A percentile compares a stretch with the other conserved stretches of the same genome.
Evolutionary conservation across 2,113 vertebrate species (phyloP).

Genomic region (Talpa occidentalis): DNA sequence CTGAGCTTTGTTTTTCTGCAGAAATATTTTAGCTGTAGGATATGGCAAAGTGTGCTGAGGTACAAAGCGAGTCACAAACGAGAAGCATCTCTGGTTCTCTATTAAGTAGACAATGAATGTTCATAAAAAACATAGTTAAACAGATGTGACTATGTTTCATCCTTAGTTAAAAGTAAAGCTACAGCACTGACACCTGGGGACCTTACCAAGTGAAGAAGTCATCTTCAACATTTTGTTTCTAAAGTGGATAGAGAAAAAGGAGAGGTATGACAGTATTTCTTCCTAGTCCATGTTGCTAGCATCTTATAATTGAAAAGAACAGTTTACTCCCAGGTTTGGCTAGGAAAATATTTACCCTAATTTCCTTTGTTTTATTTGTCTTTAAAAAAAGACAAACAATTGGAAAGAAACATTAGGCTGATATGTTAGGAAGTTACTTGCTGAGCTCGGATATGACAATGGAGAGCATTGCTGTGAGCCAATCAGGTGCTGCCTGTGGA

Average conservation of each 20-base stretch:
- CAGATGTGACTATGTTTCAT: neutral
- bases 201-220: conserved; percentile 47
- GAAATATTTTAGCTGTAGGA: conserved; percentile 29
- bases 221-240: conserved; percentile 12
- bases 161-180: conserved; percentile 44
- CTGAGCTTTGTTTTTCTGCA: neutral
- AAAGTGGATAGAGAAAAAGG: neutral
- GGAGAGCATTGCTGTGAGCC: conserved; percentile 77
- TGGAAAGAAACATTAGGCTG: conserved; percentile 71
- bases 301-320: conserved; percentile 17
- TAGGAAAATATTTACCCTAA: conserved; percentile 40
- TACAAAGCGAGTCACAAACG: neutral
- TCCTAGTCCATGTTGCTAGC: neutral
- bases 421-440: conserved; percentile 85
- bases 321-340: conserved; percentile 42
- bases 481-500: conserved; percentile 84
- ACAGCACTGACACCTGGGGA: neutral
- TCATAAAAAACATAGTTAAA: conserved; percentile 34
- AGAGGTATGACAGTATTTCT: neutral
- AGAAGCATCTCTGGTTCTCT: neutral
- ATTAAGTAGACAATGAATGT: neutral
- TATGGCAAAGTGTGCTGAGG: neutral
- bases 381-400: conserved; percentile 77
- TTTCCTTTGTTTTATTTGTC: conserved; percentile 67
- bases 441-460: conserved; percentile 71